A percentile compares a stretch with the other conserved stretches of the same genome.
Evolutionary conservation across 1,140 invertebrate genomes (phyloP).

Genomic region (Lysiphlebus fabarum): DNA sequence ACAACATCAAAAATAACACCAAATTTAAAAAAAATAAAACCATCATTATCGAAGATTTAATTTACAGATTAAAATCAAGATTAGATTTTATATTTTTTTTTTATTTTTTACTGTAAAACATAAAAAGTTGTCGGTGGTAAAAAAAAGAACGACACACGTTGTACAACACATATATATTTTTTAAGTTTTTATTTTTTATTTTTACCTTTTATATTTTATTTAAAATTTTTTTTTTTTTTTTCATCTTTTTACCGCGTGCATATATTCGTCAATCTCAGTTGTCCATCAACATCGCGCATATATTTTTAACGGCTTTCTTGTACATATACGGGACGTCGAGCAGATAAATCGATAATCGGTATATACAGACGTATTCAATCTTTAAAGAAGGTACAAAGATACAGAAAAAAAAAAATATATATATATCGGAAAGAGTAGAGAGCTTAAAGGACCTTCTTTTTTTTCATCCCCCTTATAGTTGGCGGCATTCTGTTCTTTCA

Average conservation of each 20-base stretch:
- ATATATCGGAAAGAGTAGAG: too few species aligned
- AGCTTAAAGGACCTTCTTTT: conserved; percentile 9
- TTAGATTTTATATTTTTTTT: too few species aligned
- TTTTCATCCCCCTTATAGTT: not conserved
- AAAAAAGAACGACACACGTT: too few species aligned
- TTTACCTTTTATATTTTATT: not conserved
- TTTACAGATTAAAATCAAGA: too few species aligned
- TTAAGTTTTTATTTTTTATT: conserved; percentile 4
- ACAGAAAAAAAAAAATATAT: not conserved
- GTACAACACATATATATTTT: too few species aligned
- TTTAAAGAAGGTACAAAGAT: not conserved
- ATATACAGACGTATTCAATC: conserved; percentile 9
- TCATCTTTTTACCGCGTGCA: not conserved
- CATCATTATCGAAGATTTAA: too few species aligned
- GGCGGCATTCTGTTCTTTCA: conserved; percentile 16
- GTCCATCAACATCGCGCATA: conserved; percentile 7
- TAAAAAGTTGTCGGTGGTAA: too few species aligned
- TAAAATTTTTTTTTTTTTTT: not conserved
- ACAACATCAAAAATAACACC: too few species aligned
- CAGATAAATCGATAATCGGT: conserved; percentile 44
- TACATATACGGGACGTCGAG: conserved; percentile 20
- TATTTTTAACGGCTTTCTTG: conserved; percentile 1
- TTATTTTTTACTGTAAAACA: too few species aligned
- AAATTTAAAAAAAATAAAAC: too few species aligned
- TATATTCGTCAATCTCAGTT: conserved; percentile 7